phyloP scores from a whole-genome alignment of 2,113 vertebrate species.

The Patagioenas fasciata region DNA sequence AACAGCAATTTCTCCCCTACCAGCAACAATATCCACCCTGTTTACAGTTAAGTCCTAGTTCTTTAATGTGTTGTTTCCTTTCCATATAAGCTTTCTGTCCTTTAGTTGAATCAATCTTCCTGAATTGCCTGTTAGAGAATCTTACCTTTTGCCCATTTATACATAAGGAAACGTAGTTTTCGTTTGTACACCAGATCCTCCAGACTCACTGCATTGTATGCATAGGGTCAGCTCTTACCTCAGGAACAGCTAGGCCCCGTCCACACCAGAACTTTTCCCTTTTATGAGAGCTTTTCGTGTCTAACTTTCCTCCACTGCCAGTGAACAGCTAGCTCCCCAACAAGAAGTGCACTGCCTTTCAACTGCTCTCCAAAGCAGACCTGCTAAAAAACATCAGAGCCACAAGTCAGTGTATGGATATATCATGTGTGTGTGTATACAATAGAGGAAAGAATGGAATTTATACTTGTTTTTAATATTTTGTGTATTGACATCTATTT shows the following conservation, averaged over 20 bases:
- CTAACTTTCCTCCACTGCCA: not conserved
- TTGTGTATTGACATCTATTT: not conserved
- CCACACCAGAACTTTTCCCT: not conserved
- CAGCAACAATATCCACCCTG: not conserved
- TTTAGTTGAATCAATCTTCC: not conserved
- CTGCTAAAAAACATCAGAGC: not conserved
- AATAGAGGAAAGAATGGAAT: not conserved
- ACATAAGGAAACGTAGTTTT: rapidly evolving
- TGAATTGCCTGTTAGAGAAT: not conserved
- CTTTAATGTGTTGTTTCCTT: not conserved
- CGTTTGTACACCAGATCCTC: not conserved
- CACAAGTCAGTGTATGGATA: too few species aligned
- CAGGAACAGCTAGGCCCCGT: rapidly evolving
- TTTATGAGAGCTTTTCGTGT: not conserved
- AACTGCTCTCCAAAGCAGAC: not conserved
- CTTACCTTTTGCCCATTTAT: not conserved
- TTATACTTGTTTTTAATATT: not conserved
- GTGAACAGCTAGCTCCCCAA: not conserved
- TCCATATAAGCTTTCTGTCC: not conserved
- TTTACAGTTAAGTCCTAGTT: not conserved
- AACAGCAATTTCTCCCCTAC: not conserved
- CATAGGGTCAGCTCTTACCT: not conserved
- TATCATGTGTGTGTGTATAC: rapidly evolving
- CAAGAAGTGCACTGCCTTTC: not conserved
- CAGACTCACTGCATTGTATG: not conserved